phyloP scores from a whole-genome alignment of 2,113 vertebrate genomes.

The Embiotoca jacksoni region DNA sequence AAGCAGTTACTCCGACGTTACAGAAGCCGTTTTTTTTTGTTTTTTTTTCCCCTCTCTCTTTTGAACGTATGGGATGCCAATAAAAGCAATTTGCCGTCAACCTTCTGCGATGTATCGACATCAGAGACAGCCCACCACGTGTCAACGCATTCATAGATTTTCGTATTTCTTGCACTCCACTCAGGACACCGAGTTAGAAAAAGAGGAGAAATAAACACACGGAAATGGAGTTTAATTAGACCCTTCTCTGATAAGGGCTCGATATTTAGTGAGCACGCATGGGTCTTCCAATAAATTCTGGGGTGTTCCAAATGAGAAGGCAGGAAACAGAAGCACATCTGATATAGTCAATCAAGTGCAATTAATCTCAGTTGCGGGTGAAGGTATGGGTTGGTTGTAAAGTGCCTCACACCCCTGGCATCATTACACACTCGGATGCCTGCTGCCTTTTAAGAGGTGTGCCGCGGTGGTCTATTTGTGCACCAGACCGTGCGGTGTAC shows the following conservation, averaged over 20 bases:
- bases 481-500: slow-evolving; percentile 74
- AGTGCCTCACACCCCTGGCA: slow-evolving; percentile 63
- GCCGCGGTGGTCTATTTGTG: slow-evolving; percentile 77
- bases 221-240: slow-evolving; percentile 66
- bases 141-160: slow-evolving; percentile 34
- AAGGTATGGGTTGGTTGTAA: slow-evolving; percentile 69
- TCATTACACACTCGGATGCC: slow-evolving; percentile 76
- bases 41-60: not conserved
- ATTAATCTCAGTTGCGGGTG: slow-evolving; percentile 79
- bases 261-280: slow-evolving; percentile 71
- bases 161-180: slow-evolving; percentile 8
- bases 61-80: not conserved
- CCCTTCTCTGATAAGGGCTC: slow-evolving; percentile 61
- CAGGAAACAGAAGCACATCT: slow-evolving; percentile 60
- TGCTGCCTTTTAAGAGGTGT: slow-evolving; percentile 70
- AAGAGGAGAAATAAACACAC: slow-evolving; percentile 35
- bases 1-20: no score
- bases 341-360: slow-evolving; percentile 80
- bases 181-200: slow-evolving; percentile 7
- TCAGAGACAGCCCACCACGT: slow-evolving; percentile 5
- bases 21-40: not conserved
- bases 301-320: slow-evolving; percentile 61
- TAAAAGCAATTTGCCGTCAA: not conserved
- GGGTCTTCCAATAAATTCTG: slow-evolving; percentile 68
- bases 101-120: not conserved